Base-by-base conservation (phyloP, 2,113 vertebrate genomes). In the Oncorhynchus gorbuscha region DNA sequence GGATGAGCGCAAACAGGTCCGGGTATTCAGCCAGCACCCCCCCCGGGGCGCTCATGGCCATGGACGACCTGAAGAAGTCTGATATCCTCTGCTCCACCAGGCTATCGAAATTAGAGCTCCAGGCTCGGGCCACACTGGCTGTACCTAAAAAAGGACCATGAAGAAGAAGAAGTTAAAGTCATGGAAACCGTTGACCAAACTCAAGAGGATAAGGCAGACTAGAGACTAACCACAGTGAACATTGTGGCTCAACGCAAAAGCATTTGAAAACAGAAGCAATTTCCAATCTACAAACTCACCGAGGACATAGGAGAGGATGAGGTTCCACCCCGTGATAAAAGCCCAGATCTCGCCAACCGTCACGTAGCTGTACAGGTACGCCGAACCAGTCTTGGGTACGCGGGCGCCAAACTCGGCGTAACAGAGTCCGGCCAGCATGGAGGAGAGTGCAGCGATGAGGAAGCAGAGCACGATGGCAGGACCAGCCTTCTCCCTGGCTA, bases 331-430 rank as follows among this genome's bases (percentile, higher is more conserved):
- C 0, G 97, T 96, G 74, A 96, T 96, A 88, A 99, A 99, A 85
- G 97, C 97, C 94, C 97, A 99, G 77, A 99, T 96, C 89, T 99
- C 97, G 0, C 97, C 97, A 0, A 99, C 97, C 0, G 97, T 98
- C 69, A 99, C 96, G 0, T 97, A 98, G 89, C 97, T 99, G 93
- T 99, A 99, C 39, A 99, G 94, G 84, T 99, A 99, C 0, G 97
- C 97, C 24, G 97, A 99, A 58, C 97, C 97, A 0, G 97, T 96
- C 84, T 96, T 95, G 78, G 97, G 97, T 5, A 99, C 97, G 0
- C 97, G 95, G 59, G 97, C 97, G 0, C 97, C 97, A 22, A 99
- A 99, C 80, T 99, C 97, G 0, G 97, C 97, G 0, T 99, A 99
- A 91, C 97, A 99, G 49, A 99, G 91, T 20, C 97, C 97, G 0